Conservation (phyloP, 2,888 invertebrate genomes). For the Leucoma salicis region DNA sequence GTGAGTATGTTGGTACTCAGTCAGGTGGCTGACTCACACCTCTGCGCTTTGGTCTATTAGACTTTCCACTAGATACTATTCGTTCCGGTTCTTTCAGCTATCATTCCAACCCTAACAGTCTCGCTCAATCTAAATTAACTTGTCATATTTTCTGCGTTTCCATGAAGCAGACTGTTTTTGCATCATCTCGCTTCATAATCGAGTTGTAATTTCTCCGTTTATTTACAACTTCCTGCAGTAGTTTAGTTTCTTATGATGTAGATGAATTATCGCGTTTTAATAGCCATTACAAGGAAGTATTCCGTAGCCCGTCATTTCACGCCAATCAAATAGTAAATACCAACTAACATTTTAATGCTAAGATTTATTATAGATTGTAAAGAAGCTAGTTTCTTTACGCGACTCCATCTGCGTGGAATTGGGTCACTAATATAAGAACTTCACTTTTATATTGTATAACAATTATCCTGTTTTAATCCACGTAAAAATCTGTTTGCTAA, state of each 20-base stretch:
- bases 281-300: conserved; percentile 52
- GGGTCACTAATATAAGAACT: no score
- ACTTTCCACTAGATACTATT: no score
- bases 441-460: no score
- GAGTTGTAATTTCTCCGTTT: conserved; percentile 52
- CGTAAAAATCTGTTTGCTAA: no score
- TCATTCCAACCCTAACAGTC: conserved; percentile 58
- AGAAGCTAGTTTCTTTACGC: no score
- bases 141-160: conserved; percentile 71
- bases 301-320: conserved; percentile 47
- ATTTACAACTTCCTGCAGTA: conserved; percentile 47
- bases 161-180: conserved; percentile 46
- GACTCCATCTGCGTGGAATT: no score
- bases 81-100: conserved; percentile 65
- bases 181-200: conserved; percentile 48
- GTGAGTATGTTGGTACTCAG: no score
- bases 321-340: conserved; percentile 43
- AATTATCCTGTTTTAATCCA: no score
- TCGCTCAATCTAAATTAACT: conserved; percentile 70
- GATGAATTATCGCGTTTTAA: conserved; percentile 61
- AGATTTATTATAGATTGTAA: no score
- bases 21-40: no score
- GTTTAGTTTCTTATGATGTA: conserved; percentile 44
- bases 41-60: no score
- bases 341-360: conserved; percentile 19